Evolutionary conservation across 2,888 invertebrate species (phyloP).

Genomic region (Chorisops tibialis): DNA sequence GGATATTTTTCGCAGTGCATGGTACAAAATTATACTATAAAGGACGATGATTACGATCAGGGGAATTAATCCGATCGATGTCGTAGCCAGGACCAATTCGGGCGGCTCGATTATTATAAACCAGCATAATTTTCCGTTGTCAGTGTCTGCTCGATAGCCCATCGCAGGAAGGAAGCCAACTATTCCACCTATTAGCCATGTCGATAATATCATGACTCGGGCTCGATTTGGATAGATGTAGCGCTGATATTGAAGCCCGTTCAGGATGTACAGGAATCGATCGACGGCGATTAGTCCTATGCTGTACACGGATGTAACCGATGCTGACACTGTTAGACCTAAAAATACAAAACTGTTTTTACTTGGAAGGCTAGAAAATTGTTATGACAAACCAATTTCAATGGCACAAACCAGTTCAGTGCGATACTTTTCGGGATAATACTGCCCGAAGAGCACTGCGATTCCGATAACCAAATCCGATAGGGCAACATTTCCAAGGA

Average conservation of each 20-base stretch:
- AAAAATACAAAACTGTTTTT: constrained; percentile 26
- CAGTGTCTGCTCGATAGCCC: constrained; percentile 57
- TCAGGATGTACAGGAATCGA: constrained; percentile 62
- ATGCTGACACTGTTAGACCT: constrained; percentile 64
- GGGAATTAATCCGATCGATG: constrained; percentile 57
- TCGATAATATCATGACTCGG: constrained; percentile 55
- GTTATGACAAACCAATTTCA: constrained; percentile 46
- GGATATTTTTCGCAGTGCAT: constrained; percentile 58
- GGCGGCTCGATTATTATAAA: constrained; percentile 59
- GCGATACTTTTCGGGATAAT: constrained; percentile 48
- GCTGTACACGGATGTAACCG: constrained; percentile 62
- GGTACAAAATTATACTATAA: constrained; percentile 59
- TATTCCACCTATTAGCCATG: constrained; percentile 59
- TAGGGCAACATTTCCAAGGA: constrained; percentile 64
- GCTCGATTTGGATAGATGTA: constrained; percentile 61
- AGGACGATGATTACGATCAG: constrained; percentile 52
- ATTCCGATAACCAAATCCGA: constrained; percentile 63
- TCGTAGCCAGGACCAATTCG: constrained; percentile 56
- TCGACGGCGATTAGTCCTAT: constrained; percentile 63
- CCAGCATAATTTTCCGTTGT: constrained; percentile 57
- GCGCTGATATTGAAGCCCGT: constrained; percentile 61
- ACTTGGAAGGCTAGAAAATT: background rate
- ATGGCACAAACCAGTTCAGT: constrained; percentile 50
- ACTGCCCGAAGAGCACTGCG: constrained; percentile 57
- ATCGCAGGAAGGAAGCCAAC: constrained; percentile 61